Evolutionary conservation across 2,888 invertebrate species (phyloP).

Genomic region (Gastrophysa polygoni): DNA sequence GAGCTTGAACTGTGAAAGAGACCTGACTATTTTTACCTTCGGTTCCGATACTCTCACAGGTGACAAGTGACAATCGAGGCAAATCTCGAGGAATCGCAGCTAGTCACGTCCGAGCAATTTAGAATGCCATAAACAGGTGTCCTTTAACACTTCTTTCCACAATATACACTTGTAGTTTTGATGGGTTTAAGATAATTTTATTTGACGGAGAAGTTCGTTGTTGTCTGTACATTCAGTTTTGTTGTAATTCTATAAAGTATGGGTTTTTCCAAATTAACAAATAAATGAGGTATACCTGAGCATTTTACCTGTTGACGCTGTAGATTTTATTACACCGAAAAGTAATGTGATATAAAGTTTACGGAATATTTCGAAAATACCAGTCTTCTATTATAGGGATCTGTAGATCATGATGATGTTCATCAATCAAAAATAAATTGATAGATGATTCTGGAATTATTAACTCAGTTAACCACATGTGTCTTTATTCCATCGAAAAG

Average conservation of each 20-base stretch:
- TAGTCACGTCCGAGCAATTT: slow-evolving; percentile 57
- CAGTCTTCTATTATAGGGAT: too few species aligned
- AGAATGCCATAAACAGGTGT: slow-evolving; percentile 44
- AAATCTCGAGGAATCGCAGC: slow-evolving; percentile 52
- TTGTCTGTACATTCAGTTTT: neutral
- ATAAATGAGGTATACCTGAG: neutral
- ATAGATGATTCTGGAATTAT: too few species aligned
- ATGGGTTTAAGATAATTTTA: neutral
- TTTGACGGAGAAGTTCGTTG: neutral
- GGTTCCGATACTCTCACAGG: slow-evolving; percentile 30
- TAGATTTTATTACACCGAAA: neutral
- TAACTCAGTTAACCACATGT: too few species aligned
- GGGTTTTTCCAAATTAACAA: slow-evolving; percentile 1
- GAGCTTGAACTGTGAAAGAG: slow-evolving; percentile 26
- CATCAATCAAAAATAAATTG: too few species aligned
- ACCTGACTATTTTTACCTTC: slow-evolving; percentile 32
- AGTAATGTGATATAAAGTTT: too few species aligned
- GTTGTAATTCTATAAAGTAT: neutral
- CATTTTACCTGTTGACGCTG: neutral
- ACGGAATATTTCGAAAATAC: too few species aligned
- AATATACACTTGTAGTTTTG: slow-evolving; percentile 28
- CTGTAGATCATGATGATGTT: too few species aligned
- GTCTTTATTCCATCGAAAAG: too few species aligned
- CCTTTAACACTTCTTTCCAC: slow-evolving; percentile 28
- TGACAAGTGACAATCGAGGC: slow-evolving; percentile 51